Evolutionary conservation across 2,797 vertebrate species (phyloP), one percentile per base, ranked within the genome.

Genomic region (Callimico goeldii): DNA sequence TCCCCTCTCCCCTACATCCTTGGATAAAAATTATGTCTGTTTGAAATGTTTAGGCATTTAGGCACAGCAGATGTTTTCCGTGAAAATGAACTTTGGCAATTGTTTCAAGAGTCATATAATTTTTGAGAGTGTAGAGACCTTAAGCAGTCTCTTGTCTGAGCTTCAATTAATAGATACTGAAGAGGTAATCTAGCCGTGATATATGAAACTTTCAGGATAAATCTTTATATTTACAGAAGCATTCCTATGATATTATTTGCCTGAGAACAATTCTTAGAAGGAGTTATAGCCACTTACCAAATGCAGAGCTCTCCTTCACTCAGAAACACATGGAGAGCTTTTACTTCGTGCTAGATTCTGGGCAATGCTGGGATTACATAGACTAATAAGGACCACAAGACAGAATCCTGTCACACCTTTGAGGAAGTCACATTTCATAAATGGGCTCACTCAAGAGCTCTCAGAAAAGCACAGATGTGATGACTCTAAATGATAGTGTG

Each of bases 11-110:
- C 52, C 33, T 36, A 13, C 48, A 67, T 82, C 48, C 39, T 80
- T 88, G 17, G 46, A 79, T 96, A 82, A 96, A 91, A 90, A 76
- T 88, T 13, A 12, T 64, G 50, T n/a, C 50, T 55, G 26, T 85
- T 57, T 55, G 36, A 39, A 73, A 96, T 75, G 46, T 94, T 86
- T 64, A 36, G 28, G 30, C 76, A 77, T 88, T 89, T 83, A 64
- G 70, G 24, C 36, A 96, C 5, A 87, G 26, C 48, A 94, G 48
- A 92, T 43, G 15, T 92, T 83, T 95, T 92, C 55, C 79, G 22
- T 94, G 52, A 82, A 95, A 94, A 77, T 52, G 84, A 93, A 84
- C 3, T 28, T 94, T 43, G 46, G 46, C 30, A 55, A 17, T 46
- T 92, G 30, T 93, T 82, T 79, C 19, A 67, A 85, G n/a, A 70